Base-by-base conservation (phyloP, 1,140 invertebrate species). In the Rhyacophila brunnea region DNA sequence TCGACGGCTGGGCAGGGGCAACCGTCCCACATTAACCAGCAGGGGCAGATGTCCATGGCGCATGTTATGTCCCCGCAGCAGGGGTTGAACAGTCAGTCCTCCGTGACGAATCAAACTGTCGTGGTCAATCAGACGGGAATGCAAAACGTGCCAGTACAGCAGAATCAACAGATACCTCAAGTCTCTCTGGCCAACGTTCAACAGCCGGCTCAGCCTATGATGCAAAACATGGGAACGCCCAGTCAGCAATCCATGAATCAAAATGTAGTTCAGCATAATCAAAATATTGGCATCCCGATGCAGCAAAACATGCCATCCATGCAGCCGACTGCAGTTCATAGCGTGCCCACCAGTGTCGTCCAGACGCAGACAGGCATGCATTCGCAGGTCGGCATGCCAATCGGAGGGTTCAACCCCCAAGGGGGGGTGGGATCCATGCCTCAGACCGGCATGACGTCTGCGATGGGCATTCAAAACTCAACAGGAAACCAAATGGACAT, bases 241-340 rank as follows among this genome's bases (percentile, higher is more conserved):
- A 62, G 59, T 32, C 63, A 58, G 47, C 62, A 60, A 36, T 17
- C 42, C 20, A 53, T 54, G 46, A 58, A 51, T 13, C 57, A 59
- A 35, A 63, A 49, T 54, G 56, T 63, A 11, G 58, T 64, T 11
- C 51, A 52, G 18, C 60, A 65, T 32, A 46, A 42, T n/a, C 77
- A 77, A 65, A 79, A 74, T 69, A 79, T 78, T 67, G 71, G 74
- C 13, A 77, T 79, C 73, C 72, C 75, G 11, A 79, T 79, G 75
- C 77, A 78, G 60, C 74, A 75, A 46, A 72, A 55, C 28, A 73
- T 73, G 70, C 73, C 73, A 1, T 67, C 71, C 32, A 79, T 79
- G 75, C 74, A 75, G 28, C 70, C 71, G 10, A 66, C 65, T 15
- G 19, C 64, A 2, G 76, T 78, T 5, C 77, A 79, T 52, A 69